Conservation (phyloP, 2,888 invertebrate species). For the Malacosoma neustria region DNA sequence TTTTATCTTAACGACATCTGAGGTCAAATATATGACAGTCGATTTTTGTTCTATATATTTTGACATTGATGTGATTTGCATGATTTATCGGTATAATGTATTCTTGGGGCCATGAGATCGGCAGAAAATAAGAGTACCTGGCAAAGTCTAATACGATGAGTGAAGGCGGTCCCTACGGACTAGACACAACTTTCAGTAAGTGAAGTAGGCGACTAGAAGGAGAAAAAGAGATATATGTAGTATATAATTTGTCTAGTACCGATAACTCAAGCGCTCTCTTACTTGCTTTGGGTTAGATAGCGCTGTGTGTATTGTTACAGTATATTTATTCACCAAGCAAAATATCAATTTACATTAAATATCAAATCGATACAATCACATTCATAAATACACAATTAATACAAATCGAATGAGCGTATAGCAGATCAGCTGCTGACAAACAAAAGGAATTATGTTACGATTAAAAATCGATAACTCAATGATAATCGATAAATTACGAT, state of each 20-base stretch:
- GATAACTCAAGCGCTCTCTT: too few species aligned
- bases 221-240: too few species aligned
- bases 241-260: too few species aligned
- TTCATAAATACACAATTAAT: not conserved
- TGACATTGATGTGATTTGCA: not conserved
- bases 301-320: too few species aligned
- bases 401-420: not conserved
- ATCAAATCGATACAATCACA: slow-evolving; percentile 1
- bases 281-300: too few species aligned
- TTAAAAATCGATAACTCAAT: not conserved
- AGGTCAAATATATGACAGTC: not conserved
- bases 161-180: too few species aligned
- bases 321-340: not conserved
- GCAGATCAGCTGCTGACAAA: not conserved
- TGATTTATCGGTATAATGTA: not conserved
- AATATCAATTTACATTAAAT: not conserved
- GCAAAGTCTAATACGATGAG: too few species aligned
- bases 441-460: not conserved
- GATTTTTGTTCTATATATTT: not conserved
- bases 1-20: slow-evolving; percentile 22
- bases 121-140: too few species aligned
- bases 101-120: too few species aligned
- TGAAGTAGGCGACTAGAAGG: too few species aligned
- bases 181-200: too few species aligned
- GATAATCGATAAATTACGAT: not conserved